These are phyloP conservation scores for Spodoptera frugiperda DNA, from an alignment of 1,140 invertebrate species.

Conservation along the genomic window DNA sequence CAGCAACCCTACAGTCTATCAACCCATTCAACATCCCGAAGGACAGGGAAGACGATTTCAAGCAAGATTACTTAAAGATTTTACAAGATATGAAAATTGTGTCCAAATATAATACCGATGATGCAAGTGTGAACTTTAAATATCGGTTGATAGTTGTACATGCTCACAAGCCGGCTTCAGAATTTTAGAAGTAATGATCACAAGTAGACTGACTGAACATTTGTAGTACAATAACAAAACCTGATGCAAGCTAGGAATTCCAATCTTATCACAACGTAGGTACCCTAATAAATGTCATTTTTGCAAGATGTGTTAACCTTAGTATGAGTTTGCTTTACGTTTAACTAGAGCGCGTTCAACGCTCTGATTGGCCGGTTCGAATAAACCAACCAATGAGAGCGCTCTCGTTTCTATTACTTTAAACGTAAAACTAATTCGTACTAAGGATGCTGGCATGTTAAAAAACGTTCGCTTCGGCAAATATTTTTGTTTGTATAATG, in stretches of 20 bases:
- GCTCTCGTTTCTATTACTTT: no score
- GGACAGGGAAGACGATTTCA: constrained; percentile 88
- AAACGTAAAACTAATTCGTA: no score
- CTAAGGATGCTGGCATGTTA: no score
- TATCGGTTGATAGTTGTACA: constrained; percentile 87
- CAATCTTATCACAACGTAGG: no score
- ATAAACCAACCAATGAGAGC: no score
- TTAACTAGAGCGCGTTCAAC: no score
- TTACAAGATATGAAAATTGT: constrained; percentile 83
- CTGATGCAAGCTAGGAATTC: not conserved
- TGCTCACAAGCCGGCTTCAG: constrained; percentile 59
- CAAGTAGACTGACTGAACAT: not conserved
- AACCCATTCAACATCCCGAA: constrained; percentile 92
- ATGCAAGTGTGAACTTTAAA: constrained; percentile 73
- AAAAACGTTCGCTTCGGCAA: no score
- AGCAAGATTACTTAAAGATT: constrained; percentile 86
- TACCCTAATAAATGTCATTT: no score
- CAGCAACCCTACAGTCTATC: constrained; percentile 90
- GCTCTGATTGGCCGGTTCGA: no score
- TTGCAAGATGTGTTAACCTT: no score
- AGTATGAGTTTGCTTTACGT: no score
- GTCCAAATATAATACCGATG: constrained; percentile 73
- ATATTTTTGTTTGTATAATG: no score
- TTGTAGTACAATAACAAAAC: not conserved
- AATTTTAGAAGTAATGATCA: not conserved